Evolutionary conservation across 37 sponge, comb jelly and placozoan species (phyloP).

Genomic region (Corticium candelabrum): DNA sequence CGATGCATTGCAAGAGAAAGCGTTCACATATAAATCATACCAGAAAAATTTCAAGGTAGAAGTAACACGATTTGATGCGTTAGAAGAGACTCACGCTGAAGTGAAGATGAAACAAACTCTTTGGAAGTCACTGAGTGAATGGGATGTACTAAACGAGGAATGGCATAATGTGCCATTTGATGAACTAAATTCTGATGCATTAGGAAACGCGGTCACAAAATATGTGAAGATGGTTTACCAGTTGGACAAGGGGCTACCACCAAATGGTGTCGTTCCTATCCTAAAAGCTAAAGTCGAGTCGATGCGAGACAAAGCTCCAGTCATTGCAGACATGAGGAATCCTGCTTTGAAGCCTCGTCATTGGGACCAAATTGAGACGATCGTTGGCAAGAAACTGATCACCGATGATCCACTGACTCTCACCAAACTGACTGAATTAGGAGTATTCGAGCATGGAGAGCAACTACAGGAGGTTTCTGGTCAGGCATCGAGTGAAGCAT

Average conservation of each 20-base stretch:
- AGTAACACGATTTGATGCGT: constrained; percentile 86
- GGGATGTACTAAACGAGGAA: constrained; percentile 54
- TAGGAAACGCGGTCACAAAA: constrained; percentile 50
- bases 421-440: constrained; percentile 48
- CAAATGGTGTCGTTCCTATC: constrained; percentile 80
- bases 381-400: constrained; percentile 61
- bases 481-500: constrained; percentile 93
- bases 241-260: constrained; percentile 93
- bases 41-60: constrained; percentile 98
- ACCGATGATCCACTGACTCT: constrained; percentile 49
- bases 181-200: constrained; percentile 71
- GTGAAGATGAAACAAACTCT: constrained; percentile 85
- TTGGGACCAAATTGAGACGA: constrained; percentile 81
- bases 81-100: constrained; percentile 90
- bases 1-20: constrained; percentile 71
- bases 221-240: constrained; percentile 89
- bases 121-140: constrained; percentile 80
- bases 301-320: constrained; percentile 90
- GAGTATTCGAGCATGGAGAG: constrained; percentile 76
- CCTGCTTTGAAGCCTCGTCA: constrained; percentile 83
- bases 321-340: constrained; percentile 79
- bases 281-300: constrained; percentile 80
- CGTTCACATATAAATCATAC: constrained; percentile 70
- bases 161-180: constrained; percentile 75
- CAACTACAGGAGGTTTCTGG: constrained; percentile 89